Evolutionary conservation across 1,140 invertebrate genomes (phyloP).

Genomic region (Anoplolepis gracilipes): DNA sequence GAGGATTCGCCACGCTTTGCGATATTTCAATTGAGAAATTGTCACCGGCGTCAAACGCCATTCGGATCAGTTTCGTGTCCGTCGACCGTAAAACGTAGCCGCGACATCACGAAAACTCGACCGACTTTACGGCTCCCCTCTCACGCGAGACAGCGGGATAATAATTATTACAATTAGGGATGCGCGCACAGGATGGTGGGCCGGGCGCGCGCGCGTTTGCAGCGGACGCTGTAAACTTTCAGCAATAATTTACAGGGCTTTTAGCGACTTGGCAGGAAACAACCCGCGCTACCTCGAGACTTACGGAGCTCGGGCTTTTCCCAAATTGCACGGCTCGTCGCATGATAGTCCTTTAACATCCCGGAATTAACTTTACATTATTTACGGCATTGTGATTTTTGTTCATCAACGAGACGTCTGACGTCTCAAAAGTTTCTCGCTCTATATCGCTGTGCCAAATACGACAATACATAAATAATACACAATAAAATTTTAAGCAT

Average conservation of each 20-base stretch:
- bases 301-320: slow-evolving; percentile 48
- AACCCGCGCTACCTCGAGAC: slow-evolving; percentile 37
- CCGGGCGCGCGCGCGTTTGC: slow-evolving; percentile 41
- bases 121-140: slow-evolving; percentile 41
- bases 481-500: not conserved
- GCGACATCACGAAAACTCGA: slow-evolving; percentile 63
- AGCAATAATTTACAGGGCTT: slow-evolving; percentile 74
- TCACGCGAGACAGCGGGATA: slow-evolving; percentile 68
- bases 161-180: slow-evolving; percentile 76
- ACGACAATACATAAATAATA: not conserved
- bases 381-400: slow-evolving; percentile 43
- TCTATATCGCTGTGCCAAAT: not conserved
- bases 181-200: not conserved
- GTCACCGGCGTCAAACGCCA: slow-evolving; percentile 30
- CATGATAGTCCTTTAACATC: slow-evolving; percentile 51
- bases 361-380: slow-evolving; percentile 45
- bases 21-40: slow-evolving; percentile 46
- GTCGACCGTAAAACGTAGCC: slow-evolving; percentile 63
- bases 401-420: slow-evolving; percentile 19
- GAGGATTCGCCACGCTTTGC: not conserved
- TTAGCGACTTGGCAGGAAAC: slow-evolving; percentile 58
- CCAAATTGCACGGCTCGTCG: slow-evolving; percentile 54
- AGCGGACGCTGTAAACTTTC: slow-evolving; percentile 67
- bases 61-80: slow-evolving; percentile 56
- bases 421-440: not conserved